Evolutionary conservation across 2,113 vertebrate species (phyloP).

Genomic region (Xerus inauris): DNA sequence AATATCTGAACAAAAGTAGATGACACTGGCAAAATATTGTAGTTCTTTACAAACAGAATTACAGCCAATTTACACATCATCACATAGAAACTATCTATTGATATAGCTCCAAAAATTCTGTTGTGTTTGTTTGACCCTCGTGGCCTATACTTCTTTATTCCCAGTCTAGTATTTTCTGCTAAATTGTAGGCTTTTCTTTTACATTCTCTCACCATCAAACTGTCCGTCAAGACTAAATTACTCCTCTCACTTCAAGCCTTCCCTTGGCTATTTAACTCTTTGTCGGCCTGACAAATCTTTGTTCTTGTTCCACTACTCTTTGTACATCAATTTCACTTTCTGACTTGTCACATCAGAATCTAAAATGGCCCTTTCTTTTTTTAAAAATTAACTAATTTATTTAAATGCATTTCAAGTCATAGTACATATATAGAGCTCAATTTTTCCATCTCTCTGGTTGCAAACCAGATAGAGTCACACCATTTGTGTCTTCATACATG

Average conservation of each 20-base stretch:
- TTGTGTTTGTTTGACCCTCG: constrained; percentile 56
- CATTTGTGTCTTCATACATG: too few relatives aligned
- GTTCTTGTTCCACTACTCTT: constrained; percentile 30
- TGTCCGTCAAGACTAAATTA: constrained; percentile 44
- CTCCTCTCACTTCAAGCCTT: background rate
- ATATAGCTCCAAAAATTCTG: constrained; percentile 49
- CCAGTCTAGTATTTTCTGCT: constrained; percentile 18
- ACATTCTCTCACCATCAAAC: background rate
- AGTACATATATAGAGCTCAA: too few relatives aligned
- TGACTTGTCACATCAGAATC: constrained; percentile 17
- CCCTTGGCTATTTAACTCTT: background rate
- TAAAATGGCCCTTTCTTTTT: constrained; percentile 10
- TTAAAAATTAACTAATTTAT: too few relatives aligned
- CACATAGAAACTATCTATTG: constrained; percentile 64
- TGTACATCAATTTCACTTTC: constrained; percentile 21
- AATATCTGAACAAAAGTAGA: constrained; percentile 73
- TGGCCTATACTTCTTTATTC: constrained; percentile 26
- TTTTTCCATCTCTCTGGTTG: too few relatives aligned
- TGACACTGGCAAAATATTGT: constrained; percentile 61
- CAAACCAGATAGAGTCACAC: too few relatives aligned
- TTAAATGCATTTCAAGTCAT: too few relatives aligned
- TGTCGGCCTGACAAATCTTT: background rate
- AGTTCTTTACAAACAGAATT: constrained; percentile 61
- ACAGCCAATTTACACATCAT: constrained; percentile 72
- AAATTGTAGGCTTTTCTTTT: constrained; percentile 32